Evolutionary conservation across 2,113 vertebrate genomes (phyloP).

Genomic region (Notothenia coriiceps): DNA sequence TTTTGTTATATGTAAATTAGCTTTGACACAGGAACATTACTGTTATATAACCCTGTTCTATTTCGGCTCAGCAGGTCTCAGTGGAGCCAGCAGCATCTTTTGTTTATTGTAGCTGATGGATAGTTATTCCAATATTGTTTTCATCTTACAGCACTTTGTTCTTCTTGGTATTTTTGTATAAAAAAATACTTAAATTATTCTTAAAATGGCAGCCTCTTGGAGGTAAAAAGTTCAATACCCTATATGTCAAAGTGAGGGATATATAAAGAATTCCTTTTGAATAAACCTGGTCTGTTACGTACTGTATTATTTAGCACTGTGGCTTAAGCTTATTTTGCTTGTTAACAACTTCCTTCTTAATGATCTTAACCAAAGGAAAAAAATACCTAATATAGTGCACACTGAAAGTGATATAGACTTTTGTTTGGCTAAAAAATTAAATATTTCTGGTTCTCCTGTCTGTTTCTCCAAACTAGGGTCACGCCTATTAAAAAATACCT

Average conservation of each 20-base stretch:
- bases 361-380: no score
- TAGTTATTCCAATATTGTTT: conserved; percentile 1
- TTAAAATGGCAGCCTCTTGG: no score
- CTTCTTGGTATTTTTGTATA: conserved; percentile 4
- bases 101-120: conserved; percentile 22
- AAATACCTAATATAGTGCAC: no score
- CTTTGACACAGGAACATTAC: conserved; percentile 35
- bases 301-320: background rate
- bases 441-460: no score
- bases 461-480: no score
- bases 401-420: no score
- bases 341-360: background rate
- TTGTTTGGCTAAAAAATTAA: no score
- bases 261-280: background rate
- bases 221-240: no score
- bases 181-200: background rate
- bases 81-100: conserved; percentile 15
- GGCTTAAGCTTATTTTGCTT: background rate
- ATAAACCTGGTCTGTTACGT: background rate
- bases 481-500: no score
- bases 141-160: background rate
- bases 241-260: no score
- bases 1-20: conserved; percentile 48
- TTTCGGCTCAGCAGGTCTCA: conserved; percentile 31
- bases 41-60: conserved; percentile 54